Conservation (phyloP, 2,797 vertebrate genomes). For the Channallabes apus region DNA sequence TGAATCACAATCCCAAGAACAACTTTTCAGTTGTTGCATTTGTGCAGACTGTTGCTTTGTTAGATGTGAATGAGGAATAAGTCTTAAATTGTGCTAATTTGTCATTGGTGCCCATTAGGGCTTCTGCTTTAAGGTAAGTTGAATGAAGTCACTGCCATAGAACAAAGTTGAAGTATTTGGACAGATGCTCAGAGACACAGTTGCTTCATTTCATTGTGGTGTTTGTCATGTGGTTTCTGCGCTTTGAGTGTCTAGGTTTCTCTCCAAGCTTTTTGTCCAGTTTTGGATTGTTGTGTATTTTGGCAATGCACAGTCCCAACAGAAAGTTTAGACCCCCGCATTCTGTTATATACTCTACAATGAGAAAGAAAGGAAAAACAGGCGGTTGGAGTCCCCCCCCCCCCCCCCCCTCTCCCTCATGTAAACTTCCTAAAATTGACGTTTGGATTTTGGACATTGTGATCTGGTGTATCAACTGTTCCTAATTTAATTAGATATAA, state of each 20-base stretch:
- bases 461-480: too few relatives aligned
- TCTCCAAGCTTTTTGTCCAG: background rate
- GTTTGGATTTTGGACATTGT: too few relatives aligned
- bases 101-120: background rate
- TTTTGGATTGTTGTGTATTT: background rate
- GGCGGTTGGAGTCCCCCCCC: too few relatives aligned
- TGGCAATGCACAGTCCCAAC: background rate
- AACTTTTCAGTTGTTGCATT: background rate
- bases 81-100: background rate
- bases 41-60: background rate
- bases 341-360: too few relatives aligned
- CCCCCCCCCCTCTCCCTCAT: too few relatives aligned
- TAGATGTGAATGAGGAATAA: background rate
- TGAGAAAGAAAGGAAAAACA: too few relatives aligned
- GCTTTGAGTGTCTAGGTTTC: background rate
- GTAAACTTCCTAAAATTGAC: too few relatives aligned
- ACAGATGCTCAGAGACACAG: conserved; percentile 49
- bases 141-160: background rate
- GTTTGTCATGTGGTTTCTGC: conserved; percentile 3
- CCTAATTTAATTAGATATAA: too few relatives aligned
- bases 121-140: background rate
- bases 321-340: too few relatives aligned
- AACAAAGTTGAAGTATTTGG: conserved; percentile 65
- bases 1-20: background rate
- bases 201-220: conserved; percentile 28